A percentile compares a stretch with the other conserved stretches of the same genome.
These are phyloP conservation scores for Zalophus californianus DNA, from an alignment of 2,797 vertebrate genomes.

Conservation along the genomic window DNA sequence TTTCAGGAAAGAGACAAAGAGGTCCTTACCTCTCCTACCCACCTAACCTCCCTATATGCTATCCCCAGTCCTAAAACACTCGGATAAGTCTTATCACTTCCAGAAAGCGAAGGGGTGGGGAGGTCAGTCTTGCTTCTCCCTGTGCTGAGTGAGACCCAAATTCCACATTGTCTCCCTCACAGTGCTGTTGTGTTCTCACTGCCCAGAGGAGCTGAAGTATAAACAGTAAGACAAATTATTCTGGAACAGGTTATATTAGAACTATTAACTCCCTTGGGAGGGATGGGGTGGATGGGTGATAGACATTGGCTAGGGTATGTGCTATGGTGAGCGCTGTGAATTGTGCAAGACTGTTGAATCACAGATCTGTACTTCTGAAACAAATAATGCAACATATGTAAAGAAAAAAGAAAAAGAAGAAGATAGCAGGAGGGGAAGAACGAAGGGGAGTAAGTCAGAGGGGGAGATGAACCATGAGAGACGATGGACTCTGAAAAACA, in stretches of 20 bases:
- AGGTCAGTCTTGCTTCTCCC: neutral
- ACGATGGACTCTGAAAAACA: no score
- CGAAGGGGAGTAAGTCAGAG: no score
- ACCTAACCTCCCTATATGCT: no score
- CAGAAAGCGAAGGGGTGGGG: neutral
- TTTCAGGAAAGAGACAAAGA: constrained; percentile 4
- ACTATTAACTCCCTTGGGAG: neutral
- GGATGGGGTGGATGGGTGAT: no score
- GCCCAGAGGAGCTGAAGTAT: neutral
- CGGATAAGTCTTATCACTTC: neutral
- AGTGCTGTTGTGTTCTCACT: neutral
- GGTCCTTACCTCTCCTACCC: neutral
- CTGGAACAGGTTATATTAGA: neutral
- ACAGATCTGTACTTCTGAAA: no score
- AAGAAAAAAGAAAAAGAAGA: no score
- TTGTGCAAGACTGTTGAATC: no score
- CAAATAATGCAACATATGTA: no score
- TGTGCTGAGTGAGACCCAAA: neutral
- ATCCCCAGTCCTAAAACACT: neutral
- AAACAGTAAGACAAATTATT: neutral
- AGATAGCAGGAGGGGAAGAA: no score
- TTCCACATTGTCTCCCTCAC: neutral
- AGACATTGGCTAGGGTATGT: no score
- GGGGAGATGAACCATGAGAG: no score
- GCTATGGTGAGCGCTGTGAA: no score